Conservation (phyloP, 2,888 invertebrate genomes). For the Platycheirus albimanus region DNA sequence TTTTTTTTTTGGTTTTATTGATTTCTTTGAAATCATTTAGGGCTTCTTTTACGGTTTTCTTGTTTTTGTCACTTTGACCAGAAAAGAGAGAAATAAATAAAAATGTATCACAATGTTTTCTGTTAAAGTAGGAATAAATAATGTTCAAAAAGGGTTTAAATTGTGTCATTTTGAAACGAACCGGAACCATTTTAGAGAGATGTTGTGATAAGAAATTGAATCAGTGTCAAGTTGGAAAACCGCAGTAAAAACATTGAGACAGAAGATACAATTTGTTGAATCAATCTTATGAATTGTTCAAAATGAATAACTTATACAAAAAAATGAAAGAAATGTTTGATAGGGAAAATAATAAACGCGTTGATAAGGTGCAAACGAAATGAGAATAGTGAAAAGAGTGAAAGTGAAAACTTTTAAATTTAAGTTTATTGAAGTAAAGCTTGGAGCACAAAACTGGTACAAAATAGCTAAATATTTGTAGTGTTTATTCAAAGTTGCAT, state of each 20-base stretch:
- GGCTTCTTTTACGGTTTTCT: conserved; percentile 31
- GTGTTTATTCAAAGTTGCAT: no score
- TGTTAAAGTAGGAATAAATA: conserved; percentile 22
- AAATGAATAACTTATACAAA: background rate
- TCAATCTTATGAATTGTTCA: background rate
- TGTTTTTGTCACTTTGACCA: conserved; percentile 26
- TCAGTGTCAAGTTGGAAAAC: conserved; percentile 20
- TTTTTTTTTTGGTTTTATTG: conserved; percentile 11
- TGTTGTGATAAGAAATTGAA: conserved; percentile 24
- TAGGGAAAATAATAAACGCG: no score
- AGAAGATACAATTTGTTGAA: conserved; percentile 21
- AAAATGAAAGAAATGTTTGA: background rate
- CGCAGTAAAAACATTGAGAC: background rate
- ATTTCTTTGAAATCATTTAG: conserved; percentile 4
- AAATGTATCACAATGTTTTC: conserved; percentile 26
- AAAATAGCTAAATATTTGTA: no score
- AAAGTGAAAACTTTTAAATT: no score
- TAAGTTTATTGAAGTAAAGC: no score
- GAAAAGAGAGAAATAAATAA: conserved; percentile 3
- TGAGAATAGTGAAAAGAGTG: no score
- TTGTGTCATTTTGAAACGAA: conserved; percentile 24
- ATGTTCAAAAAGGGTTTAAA: conserved; percentile 12
- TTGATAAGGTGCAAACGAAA: no score
- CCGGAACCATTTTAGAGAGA: conserved; percentile 33
- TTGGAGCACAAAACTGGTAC: no score